A percentile compares a stretch with the other conserved stretches of the same genome.
These are phyloP conservation scores for Erethizon dorsatum DNA, from an alignment of 2,797 vertebrate species.

Conservation along the genomic window DNA sequence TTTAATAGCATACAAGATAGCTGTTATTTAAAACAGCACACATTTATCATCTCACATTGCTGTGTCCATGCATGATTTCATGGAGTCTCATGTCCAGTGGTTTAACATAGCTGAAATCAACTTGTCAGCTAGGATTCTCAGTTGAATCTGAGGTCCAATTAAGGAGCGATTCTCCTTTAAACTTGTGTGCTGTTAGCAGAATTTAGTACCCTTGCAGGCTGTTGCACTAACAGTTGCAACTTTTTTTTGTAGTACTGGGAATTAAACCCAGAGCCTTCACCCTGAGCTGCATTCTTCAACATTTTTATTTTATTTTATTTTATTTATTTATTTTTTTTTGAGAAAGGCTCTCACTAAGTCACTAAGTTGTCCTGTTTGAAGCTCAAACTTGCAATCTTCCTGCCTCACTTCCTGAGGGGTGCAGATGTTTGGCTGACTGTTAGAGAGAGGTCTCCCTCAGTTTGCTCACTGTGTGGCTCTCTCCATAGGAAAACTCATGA, in stretches of 20 bases:
- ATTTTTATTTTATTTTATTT: not conserved
- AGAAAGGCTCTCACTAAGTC: not conserved
- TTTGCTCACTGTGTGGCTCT: not conserved
- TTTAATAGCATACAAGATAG: not conserved
- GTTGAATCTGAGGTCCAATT: not conserved
- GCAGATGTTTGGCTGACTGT: not conserved
- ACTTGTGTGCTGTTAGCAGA: not conserved
- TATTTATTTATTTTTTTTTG: not conserved
- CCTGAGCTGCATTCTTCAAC: not conserved
- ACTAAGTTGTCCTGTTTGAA: not conserved
- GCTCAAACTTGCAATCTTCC: not conserved
- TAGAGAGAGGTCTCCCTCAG: not conserved
- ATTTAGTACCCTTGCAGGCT: not conserved
- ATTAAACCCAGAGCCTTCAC: not conserved
- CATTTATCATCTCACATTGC: not conserved
- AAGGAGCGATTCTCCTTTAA: not conserved
- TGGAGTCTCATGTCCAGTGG: not conserved
- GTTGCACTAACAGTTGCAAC: not conserved
- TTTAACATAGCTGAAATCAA: not conserved
- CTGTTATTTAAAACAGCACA: not conserved
- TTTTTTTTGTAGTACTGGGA: not conserved
- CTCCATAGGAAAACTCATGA: not conserved
- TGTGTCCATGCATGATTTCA: not conserved
- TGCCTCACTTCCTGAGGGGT: not conserved
- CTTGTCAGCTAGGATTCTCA: not conserved